These are phyloP conservation scores for Notolabrus celidotus DNA, from an alignment of 2,797 vertebrate species.

Conservation along the genomic window DNA sequence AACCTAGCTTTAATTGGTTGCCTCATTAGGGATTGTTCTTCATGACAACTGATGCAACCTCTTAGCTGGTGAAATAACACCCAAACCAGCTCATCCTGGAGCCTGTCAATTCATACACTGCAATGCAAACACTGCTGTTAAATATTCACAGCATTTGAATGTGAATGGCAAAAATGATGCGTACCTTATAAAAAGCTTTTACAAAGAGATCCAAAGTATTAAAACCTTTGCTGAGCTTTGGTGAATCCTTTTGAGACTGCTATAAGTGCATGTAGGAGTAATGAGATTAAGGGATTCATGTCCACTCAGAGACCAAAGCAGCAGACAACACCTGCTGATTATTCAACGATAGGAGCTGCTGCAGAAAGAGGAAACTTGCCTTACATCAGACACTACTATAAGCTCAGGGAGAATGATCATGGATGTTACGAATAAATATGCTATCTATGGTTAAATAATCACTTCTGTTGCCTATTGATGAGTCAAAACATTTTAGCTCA, in stretches of 20 bases:
- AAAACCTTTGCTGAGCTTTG: slow-evolving; percentile 21
- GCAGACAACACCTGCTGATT: slow-evolving; percentile 31
- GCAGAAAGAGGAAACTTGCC: slow-evolving; percentile 4
- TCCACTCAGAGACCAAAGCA: slow-evolving; percentile 44
- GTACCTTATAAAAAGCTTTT: neutral
- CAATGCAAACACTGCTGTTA: neutral
- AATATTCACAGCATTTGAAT: neutral
- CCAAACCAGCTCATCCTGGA: neutral
- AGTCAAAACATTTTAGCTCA: slow-evolving; percentile 61
- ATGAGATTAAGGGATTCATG: slow-evolving; percentile 31
- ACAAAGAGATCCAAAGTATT: slow-evolving; percentile 14
- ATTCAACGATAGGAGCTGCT: slow-evolving; percentile 13
- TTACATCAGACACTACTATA: slow-evolving; percentile 33
- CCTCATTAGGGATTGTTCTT: too few relatives aligned
- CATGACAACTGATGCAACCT: too few relatives aligned
- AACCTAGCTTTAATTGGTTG: too few relatives aligned
- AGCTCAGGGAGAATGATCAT: neutral
- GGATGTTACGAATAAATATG: slow-evolving; percentile 1
- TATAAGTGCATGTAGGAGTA: slow-evolving; percentile 15
- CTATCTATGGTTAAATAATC: slow-evolving; percentile 24
- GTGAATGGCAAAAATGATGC: neutral
- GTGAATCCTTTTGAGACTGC: slow-evolving; percentile 26
- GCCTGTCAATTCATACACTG: slow-evolving; percentile 6
- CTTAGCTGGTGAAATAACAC: too few relatives aligned
- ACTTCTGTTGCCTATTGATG: slow-evolving; percentile 48